Percentiles rank a stretch among this genome's conserved stretches.
phyloP scores from a whole-genome alignment of 2,888 invertebrate species.

The Stenchaetothrips biformis region DNA sequence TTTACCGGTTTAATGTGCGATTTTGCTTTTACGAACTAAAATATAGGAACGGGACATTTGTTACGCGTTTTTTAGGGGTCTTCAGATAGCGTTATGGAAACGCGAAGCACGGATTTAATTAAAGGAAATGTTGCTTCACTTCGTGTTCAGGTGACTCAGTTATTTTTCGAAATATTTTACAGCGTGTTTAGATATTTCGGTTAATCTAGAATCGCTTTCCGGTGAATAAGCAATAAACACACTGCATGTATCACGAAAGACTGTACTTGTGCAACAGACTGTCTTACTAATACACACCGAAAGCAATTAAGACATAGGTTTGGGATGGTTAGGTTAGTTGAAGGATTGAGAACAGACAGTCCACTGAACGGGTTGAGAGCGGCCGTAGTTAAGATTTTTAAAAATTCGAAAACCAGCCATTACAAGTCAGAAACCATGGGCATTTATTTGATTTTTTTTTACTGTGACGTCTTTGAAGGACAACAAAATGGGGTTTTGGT shows the following conservation, averaged over 20 bases:
- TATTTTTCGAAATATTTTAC: neutral
- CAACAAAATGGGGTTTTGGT: neutral
- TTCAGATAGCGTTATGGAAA: too few relatives aligned
- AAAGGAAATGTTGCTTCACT: too few relatives aligned
- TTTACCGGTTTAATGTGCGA: too few relatives aligned
- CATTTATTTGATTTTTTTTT: neutral
- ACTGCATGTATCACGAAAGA: neutral
- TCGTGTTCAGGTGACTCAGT: neutral
- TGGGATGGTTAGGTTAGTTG: neutral
- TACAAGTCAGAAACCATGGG: conserved; percentile 10
- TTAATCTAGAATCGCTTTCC: neutral
- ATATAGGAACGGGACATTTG: too few relatives aligned
- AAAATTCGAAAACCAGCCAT: neutral
- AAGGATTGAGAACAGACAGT: neutral
- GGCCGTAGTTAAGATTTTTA: neutral
- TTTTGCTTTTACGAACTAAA: too few relatives aligned
- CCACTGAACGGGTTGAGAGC: conserved; percentile 1
- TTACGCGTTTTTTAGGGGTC: too few relatives aligned
- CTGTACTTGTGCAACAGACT: neutral
- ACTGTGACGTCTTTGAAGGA: neutral
- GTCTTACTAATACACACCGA: conserved; percentile 17
- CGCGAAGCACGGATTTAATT: too few relatives aligned
- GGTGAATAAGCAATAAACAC: neutral
- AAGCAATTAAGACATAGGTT: conserved; percentile 4
- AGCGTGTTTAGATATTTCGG: neutral